Evolutionary conservation across 1,140 invertebrate genomes (phyloP), one percentile per base, ranked within the genome.

Genomic region (Meloidogyne floridensis): DNA sequence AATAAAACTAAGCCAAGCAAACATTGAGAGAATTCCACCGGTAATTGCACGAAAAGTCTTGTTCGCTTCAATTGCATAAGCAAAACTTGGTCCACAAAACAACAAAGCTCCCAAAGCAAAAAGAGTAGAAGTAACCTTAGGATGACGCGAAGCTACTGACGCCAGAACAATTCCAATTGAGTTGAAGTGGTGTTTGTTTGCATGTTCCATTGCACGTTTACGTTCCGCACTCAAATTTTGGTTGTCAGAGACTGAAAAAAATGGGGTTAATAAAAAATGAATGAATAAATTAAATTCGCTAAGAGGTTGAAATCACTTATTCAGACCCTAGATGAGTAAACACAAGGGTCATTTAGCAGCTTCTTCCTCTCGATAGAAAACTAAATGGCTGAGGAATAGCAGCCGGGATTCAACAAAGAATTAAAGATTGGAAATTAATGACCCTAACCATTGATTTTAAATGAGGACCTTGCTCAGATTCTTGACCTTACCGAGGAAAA

Each of bases 1-100:
- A 15, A 79, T 43, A 20, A 79, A 79, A 8, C 77, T 79, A 8
- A 79, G 53, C 77, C 77, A 79, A n/a, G 77, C 77, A 11, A 79
- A 69, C 59, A 79, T 79, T 20, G 77, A 69, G 5, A 79, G 43
- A 11, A 79, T 13, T 47, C 77, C 77, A 42, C 77, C 77, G 8
- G 77, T 42, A n/a, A 69, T 20, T 5, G 20, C 56, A 43, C 77
- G 77, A 43, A 79, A 69, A 7, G 65, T 69, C 13, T 20, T 54
- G 43, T 79, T 53, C 8, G 69, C 72, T 10, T 13, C 11, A 20
- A 79, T 47, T 43, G 77, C 77, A 53, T 47, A 79, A 69, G 51
- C 3, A n/a, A 72, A 79, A 15, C 53, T 42, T n/a, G 77, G 77
- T 43, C 69, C 56, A 79, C 77, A 72, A 47, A 79, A 79, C 65